Conservation (phyloP, 2,113 vertebrate species). For the Parus major region DNA sequence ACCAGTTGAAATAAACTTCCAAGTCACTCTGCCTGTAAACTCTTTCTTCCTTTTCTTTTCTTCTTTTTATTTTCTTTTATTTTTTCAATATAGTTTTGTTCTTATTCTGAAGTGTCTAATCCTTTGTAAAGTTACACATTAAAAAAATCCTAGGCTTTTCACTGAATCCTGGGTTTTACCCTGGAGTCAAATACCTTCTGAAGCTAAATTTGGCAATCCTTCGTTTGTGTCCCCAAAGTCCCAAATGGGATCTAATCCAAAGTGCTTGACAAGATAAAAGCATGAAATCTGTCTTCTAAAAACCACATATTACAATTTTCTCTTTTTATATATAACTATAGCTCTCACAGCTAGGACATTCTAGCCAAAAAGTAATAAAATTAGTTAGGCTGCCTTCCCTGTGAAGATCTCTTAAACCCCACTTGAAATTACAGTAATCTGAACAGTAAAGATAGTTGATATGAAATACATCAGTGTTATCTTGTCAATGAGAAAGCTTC, state of each 20-base stretch:
- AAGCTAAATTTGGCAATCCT: neutral
- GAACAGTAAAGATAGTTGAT: neutral
- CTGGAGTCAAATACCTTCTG: neutral
- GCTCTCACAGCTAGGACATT: neutral
- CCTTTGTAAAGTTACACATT: neutral
- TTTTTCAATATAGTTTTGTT: neutral
- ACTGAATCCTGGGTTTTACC: neutral
- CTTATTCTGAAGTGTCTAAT: neutral
- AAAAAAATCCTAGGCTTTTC: neutral
- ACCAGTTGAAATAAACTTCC: neutral
- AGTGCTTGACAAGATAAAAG: neutral
- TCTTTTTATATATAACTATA: neutral
- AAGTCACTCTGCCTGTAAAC: neutral
- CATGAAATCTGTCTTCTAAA: neutral
- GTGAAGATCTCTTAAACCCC: neutral
- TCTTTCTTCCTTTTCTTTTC: accelerated
- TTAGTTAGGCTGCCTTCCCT: neutral
- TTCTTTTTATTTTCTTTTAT: no score
- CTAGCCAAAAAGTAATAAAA: neutral
- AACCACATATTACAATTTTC: neutral
- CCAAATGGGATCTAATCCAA: neutral
- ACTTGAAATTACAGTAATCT: neutral
- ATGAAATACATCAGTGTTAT: neutral
- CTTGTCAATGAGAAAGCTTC: neutral
- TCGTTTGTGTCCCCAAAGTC: neutral